Evolutionary conservation across 2,113 vertebrate species (phyloP).

Genomic region (Tragelaphus imberbis): DNA sequence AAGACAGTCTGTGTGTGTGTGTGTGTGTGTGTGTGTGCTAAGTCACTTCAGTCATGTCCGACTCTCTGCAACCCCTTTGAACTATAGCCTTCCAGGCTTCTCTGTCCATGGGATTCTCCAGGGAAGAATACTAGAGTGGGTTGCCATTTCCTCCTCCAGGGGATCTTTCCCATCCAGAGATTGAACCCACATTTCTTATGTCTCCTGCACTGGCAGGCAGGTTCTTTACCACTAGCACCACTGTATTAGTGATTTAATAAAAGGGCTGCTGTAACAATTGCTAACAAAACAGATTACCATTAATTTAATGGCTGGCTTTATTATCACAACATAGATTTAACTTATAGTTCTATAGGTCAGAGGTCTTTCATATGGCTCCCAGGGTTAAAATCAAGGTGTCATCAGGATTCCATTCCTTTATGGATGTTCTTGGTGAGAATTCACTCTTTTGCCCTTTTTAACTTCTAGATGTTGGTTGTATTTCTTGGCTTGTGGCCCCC

Average conservation of each 20-base stretch:
- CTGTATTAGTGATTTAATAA: not conserved
- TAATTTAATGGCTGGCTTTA: not conserved
- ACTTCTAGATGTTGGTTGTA: not conserved
- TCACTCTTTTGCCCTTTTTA: not conserved
- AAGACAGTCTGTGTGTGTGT: not conserved
- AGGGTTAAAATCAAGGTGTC: not conserved
- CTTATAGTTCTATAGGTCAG: not conserved
- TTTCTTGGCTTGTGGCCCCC: not conserved
- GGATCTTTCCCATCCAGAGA: not conserved
- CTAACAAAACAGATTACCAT: not conserved
- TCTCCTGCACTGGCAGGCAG: not conserved
- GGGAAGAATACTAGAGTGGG: not conserved
- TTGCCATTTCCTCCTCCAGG: not conserved
- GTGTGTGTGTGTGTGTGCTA: not conserved
- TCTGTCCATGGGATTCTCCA: not conserved
- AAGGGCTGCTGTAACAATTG: not conserved
- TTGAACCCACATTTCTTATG: not conserved
- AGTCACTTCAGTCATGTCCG: not conserved
- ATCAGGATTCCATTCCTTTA: not conserved
- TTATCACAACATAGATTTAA: not conserved
- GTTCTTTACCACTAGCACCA: not conserved
- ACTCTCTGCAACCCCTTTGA: not conserved
- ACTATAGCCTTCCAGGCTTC: not conserved
- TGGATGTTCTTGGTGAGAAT: not conserved
- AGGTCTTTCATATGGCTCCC: not conserved